Conservation (phyloP, 2,797 vertebrate genomes). For the Champsocephalus esox region DNA sequence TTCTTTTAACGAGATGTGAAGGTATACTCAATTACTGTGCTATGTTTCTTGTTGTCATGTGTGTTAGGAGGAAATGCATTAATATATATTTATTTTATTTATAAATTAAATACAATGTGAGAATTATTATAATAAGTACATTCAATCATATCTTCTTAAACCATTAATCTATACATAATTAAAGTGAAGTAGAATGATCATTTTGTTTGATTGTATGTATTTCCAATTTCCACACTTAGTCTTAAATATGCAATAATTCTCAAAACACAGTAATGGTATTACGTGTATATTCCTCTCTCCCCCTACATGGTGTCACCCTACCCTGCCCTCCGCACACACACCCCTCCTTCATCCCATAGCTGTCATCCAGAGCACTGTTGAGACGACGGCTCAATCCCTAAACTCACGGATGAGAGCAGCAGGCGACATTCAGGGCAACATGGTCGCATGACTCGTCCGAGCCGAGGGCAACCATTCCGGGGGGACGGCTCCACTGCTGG, state of each 20-base stretch:
- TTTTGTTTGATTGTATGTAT: too few relatives aligned
- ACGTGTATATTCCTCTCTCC: not conserved
- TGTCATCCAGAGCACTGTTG: constrained; percentile 69
- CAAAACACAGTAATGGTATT: not conserved
- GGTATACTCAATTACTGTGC: not conserved
- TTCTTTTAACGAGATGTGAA: not conserved
- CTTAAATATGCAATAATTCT: not conserved
- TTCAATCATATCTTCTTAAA: too few relatives aligned
- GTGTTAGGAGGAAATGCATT: not conserved
- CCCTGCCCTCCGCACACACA: constrained; percentile 24
- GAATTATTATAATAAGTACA: too few relatives aligned
- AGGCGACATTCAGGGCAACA: constrained; percentile 67
- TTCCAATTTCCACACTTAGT: too few relatives aligned
- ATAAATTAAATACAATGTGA: not conserved
- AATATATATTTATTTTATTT: not conserved
- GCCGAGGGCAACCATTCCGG: constrained; percentile 33
- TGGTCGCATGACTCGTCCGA: constrained; percentile 58
- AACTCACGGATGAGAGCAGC: constrained; percentile 75
- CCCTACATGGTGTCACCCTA: constrained; percentile 37
- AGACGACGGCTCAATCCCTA: constrained; percentile 58
- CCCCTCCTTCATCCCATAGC: constrained; percentile 63
- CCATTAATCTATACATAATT: too few relatives aligned
- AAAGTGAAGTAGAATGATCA: too few relatives aligned
- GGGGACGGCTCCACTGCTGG: constrained; percentile 60
- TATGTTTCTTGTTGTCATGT: not conserved